Evolutionary conservation across 2,797 vertebrate genomes (phyloP).

Genomic region (Epinephelus awoara): DNA sequence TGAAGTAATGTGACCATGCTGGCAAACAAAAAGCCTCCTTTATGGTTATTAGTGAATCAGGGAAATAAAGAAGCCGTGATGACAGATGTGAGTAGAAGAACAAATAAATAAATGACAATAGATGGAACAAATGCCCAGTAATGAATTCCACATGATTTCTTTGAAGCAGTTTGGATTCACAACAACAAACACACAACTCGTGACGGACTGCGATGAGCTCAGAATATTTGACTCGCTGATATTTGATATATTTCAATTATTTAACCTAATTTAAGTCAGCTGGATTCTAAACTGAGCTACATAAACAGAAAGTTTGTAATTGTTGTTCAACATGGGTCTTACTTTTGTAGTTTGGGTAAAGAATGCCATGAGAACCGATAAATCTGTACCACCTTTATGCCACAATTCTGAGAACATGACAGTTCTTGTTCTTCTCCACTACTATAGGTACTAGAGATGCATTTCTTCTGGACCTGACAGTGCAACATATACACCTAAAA

Average conservation of each 20-base stretch:
- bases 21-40: neutral
- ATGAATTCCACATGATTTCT: conserved; percentile 24
- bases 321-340: no score
- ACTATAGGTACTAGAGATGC: no score
- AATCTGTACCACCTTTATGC: no score
- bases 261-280: neutral
- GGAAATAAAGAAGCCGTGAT: neutral
- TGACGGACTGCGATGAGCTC: neutral
- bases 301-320: no score
- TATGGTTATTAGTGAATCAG: neutral
- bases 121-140: neutral
- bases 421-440: no score
- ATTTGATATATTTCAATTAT: neutral
- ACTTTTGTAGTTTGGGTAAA: no score
- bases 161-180: conserved; percentile 16
- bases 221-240: neutral
- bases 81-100: neutral
- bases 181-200: conserved; percentile 2
- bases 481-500: no score
- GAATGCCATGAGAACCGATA: no score
- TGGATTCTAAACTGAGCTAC: neutral
- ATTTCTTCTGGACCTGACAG: no score
- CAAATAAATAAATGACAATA: neutral
- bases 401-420: no score
- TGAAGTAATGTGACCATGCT: neutral